These are phyloP conservation scores for Paralichthys olivaceus DNA, from an alignment of 2,113 vertebrate species.

Conservation along the genomic window DNA sequence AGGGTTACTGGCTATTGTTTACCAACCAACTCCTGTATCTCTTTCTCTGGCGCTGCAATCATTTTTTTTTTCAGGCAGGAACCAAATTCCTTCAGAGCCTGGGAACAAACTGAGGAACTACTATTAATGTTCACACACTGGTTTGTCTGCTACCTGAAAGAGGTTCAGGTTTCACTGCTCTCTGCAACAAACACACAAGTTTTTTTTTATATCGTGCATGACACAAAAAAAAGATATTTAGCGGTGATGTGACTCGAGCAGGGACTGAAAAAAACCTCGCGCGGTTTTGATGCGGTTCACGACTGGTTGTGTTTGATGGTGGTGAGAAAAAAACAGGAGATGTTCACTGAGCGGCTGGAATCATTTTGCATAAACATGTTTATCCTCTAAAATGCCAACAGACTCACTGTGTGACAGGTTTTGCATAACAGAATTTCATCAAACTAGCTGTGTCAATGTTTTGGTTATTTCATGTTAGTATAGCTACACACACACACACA, in stretches of 20 bases:
- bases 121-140: conserved; percentile 53
- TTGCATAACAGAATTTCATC: conserved; percentile 44
- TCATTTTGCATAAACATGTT: conserved; percentile 40
- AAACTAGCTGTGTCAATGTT: conserved; percentile 16
- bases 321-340: background rate
- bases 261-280: no score
- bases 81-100: conserved; percentile 68
- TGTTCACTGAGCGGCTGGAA: conserved; percentile 1
- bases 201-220: background rate
- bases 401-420: background rate
- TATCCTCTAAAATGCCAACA: conserved; percentile 15
- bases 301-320: background rate
- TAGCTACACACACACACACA: background rate
- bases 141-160: background rate
- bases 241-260: background rate
- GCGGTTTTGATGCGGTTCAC: background rate
- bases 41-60: conserved; percentile 24
- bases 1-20: conserved; percentile 68
- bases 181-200: no score
- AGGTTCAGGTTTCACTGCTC: background rate
- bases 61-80: conserved; percentile 47
- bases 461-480: conserved; percentile 21
- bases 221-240: background rate
- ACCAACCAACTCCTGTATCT: conserved; percentile 64
- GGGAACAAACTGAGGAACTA: conserved; percentile 72